These are phyloP conservation scores for Numenius arquata DNA, from an alignment of 2,113 vertebrate species.

Conservation along the genomic window DNA sequence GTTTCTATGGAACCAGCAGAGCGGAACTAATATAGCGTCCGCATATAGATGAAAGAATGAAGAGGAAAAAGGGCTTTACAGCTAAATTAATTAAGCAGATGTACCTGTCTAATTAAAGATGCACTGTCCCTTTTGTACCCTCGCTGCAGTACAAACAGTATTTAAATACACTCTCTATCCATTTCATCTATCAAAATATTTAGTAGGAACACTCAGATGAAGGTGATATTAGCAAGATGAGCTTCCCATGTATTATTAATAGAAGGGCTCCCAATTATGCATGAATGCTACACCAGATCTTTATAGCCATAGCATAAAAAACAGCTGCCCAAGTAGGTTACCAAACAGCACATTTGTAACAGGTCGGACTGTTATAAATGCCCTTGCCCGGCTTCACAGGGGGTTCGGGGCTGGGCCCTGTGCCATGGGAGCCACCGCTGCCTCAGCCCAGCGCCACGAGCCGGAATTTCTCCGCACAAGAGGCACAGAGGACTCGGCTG, in stretches of 20 bases:
- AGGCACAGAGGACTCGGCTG: background rate
- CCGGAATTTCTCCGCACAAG: background rate
- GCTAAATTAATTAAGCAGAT: constrained; percentile 88
- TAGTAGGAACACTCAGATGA: constrained; percentile 58
- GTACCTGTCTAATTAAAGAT: constrained; percentile 74
- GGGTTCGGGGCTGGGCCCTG: background rate
- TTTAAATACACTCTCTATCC: constrained; percentile 63
- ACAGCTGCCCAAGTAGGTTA: constrained; percentile 35
- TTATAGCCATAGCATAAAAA: constrained; percentile 17
- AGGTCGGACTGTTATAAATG: background rate
- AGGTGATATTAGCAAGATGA: constrained; percentile 72
- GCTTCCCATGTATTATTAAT: constrained; percentile 73
- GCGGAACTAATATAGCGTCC: constrained; percentile 83
- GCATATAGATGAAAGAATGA: constrained; percentile 68
- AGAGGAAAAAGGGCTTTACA: constrained; percentile 77
- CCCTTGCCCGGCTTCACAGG: background rate
- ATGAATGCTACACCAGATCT: constrained; percentile 16
- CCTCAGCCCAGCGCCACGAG: background rate
- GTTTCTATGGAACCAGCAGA: constrained; percentile 67
- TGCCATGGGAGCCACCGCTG: background rate
- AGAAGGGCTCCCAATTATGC: constrained; percentile 65
- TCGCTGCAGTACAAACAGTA: constrained; percentile 66
- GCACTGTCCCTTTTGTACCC: constrained; percentile 60
- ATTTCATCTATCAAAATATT: constrained; percentile 73
- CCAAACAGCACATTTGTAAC: constrained; percentile 21